Conservation (phyloP, 2,888 invertebrate genomes). For the Eupithecia vulgata region DNA sequence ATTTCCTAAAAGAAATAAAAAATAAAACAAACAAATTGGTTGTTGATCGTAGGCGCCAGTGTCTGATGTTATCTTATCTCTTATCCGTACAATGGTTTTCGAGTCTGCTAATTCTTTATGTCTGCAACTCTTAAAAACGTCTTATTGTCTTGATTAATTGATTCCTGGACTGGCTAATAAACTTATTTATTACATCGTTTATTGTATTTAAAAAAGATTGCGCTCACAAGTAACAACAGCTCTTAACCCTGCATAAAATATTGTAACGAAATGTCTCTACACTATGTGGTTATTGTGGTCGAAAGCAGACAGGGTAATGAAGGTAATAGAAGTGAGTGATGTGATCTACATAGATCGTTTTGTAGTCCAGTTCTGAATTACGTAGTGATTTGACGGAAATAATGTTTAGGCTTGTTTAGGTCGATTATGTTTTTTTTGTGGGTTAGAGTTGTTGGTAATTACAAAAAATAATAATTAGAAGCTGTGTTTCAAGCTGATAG, state of each 20-base stretch:
- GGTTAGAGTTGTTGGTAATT: background rate
- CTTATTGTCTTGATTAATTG: constrained; percentile 45
- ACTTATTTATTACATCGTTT: constrained; percentile 33
- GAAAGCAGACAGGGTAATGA: background rate
- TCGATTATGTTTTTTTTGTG: background rate
- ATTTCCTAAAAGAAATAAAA: constrained; percentile 27
- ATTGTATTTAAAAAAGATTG: constrained; percentile 2
- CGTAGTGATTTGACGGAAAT: background rate
- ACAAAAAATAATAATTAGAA: background rate
- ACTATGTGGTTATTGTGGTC: background rate
- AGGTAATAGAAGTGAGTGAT: background rate
- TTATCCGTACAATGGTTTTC: constrained; percentile 46
- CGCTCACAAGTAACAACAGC: background rate
- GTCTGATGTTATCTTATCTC: constrained; percentile 49
- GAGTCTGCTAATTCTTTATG: constrained; percentile 49
- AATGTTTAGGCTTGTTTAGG: background rate
- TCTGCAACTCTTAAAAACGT: constrained; percentile 41
- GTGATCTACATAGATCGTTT: background rate
- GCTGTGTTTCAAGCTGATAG: background rate
- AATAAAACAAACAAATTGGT: constrained; percentile 41
- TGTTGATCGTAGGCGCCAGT: constrained; percentile 48
- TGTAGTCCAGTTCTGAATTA: background rate
- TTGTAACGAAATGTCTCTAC: background rate
- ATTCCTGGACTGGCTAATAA: constrained; percentile 26
- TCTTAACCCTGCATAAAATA: background rate